Percentiles rank a stretch among this genome's conserved stretches.
Evolutionary conservation across 1,140 invertebrate species (phyloP).

Genomic region (Tigriopus japonicus): DNA sequence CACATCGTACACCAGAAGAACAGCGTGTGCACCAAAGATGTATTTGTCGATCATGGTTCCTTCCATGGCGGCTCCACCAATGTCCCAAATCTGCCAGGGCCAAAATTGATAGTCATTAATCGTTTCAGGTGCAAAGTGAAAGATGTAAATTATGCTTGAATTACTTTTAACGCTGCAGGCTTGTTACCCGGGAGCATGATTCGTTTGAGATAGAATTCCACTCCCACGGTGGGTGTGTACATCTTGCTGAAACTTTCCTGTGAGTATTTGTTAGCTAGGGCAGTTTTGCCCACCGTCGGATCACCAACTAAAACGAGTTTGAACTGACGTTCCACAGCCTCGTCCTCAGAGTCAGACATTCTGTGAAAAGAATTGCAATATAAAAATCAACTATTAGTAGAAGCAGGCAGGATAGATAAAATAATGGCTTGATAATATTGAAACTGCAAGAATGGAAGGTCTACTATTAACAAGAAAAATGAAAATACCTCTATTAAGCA

Average conservation of each 20-base stretch:
- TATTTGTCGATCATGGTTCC: slow-evolving; percentile 67
- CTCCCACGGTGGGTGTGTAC: background rate
- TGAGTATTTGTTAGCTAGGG: background rate
- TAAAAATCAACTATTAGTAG: too few relatives aligned
- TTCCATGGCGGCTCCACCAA: slow-evolving; percentile 50
- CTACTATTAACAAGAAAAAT: too few relatives aligned
- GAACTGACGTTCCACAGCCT: slow-evolving; percentile 39
- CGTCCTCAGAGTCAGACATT: slow-evolving; percentile 44
- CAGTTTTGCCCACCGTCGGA: slow-evolving; percentile 46
- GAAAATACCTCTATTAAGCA: too few relatives aligned
- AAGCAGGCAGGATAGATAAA: background rate
- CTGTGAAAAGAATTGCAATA: background rate
- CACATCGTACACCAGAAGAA: slow-evolving; percentile 64
- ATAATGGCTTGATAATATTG: background rate
- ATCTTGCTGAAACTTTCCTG: background rate
- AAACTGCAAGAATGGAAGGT: too few relatives aligned
- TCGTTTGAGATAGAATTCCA: slow-evolving; percentile 12
- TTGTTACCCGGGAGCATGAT: background rate
- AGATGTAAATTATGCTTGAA: background rate
- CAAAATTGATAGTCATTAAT: too few relatives aligned
- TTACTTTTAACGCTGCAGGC: slow-evolving; percentile 2
- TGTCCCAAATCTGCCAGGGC: slow-evolving; percentile 52
- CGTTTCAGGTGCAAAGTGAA: too few relatives aligned
- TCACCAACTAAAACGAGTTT: slow-evolving; percentile 65
- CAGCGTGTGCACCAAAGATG: slow-evolving; percentile 54